Base-by-base conservation (phyloP, 2,888 invertebrate species). In the Lithophane leautieri region DNA sequence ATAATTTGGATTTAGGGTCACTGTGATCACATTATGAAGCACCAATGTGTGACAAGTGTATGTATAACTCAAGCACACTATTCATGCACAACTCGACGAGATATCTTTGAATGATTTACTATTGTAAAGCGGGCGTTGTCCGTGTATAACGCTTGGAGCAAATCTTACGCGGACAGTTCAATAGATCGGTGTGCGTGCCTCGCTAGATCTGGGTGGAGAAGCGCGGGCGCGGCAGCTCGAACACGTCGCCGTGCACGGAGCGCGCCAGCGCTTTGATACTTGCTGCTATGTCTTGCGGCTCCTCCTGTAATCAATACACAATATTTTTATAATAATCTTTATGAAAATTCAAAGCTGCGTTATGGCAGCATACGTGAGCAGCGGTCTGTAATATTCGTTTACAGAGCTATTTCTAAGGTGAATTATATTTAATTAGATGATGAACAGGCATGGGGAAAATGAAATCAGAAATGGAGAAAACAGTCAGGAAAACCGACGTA, bases 221-320 rank as follows among this genome's bases (percentile, higher is more conserved):
- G 91, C 98, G 97, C 83, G 98, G 98, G 81, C 98, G 97, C 62
- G 99, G 99, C 91, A 99, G 96, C 91, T 99, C 99, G 95, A 98
- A 99, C 86, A 98, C 98, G 94, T 99, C 98, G 80, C 98, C 98
- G 94, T 98, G 98, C 80, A 99, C 98, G 88, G 99, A 99, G 89
- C 98, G 98, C 34, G 99, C 99, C 89, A 99, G 95, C n/a, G 99
- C 99, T 94, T 98, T 98, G 92, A 99, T 99, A 92, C 98, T 98
- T 62, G 98, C 99, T 83, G 98, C 98, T 92, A 99, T 99, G 93
- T 98, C 98, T 81, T 97, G 97, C 50, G 98, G 97, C 89, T 97
- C 97, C 90, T 97, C 97, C 92, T 97, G 95, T 84, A 78, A 79
- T 12, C n/a, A 65, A 54, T 42, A 52, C 14, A 34, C 25, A 16